phyloP scores from a whole-genome alignment of 2,113 vertebrate species.

The Motacilla alba region DNA sequence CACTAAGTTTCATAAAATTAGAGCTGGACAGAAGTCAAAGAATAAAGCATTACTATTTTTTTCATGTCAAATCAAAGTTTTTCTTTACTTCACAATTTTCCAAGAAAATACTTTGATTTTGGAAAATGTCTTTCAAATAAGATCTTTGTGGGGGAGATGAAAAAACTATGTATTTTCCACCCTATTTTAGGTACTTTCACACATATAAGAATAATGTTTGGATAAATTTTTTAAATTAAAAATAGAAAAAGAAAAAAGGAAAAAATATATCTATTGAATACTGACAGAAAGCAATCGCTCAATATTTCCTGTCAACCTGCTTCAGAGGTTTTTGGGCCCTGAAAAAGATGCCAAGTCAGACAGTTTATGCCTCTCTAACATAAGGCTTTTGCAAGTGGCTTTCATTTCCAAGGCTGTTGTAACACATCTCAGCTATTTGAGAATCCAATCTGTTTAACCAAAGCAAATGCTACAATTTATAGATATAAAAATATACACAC shows the following conservation, averaged over 20 bases:
- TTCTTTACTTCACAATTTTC: not conserved
- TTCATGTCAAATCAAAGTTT: not conserved
- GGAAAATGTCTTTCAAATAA: not conserved
- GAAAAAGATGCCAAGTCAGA: not conserved
- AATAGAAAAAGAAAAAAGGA: not conserved
- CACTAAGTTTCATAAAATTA: not conserved
- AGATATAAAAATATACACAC: not conserved
- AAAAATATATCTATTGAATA: not conserved
- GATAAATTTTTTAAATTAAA: not conserved
- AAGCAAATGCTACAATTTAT: not conserved
- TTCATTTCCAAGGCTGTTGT: conserved; percentile 7
- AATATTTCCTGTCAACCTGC: not conserved
- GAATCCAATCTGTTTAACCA: conserved; percentile 7
- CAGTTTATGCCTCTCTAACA: not conserved
- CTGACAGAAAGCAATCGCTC: not conserved
- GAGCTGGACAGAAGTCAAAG: not conserved
- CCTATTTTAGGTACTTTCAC: not conserved
- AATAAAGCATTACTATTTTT: not conserved
- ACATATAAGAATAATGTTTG: not conserved
- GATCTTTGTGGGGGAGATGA: not conserved
- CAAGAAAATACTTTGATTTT: not conserved
- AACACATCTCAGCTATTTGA: conserved; percentile 7
- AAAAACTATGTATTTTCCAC: not conserved
- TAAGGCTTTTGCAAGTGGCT: not conserved
- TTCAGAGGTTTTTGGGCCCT: not conserved